These are phyloP conservation scores for Enoplolaimus lenunculus DNA, from an alignment of 2,888 invertebrate genomes.

Conservation along the genomic window DNA sequence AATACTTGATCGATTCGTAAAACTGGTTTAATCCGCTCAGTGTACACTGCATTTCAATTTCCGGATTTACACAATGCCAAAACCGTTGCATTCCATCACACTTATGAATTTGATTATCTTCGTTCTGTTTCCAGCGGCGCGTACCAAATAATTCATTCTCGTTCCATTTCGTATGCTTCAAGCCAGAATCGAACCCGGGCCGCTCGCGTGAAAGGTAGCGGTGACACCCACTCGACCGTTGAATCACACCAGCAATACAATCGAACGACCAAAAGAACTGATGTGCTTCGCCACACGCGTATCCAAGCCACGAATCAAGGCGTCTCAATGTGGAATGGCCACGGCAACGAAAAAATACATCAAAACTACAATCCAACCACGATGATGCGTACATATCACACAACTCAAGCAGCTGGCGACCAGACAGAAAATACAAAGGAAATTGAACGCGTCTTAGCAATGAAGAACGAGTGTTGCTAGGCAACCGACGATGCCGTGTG, in stretches of 20 bases:
- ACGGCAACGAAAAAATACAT: constrained; percentile 5
- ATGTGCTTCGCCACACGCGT: constrained; percentile 6
- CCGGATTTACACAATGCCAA: constrained; percentile 8
- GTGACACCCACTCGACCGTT: not conserved
- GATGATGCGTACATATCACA: constrained; percentile 5
- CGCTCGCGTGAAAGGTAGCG: not conserved
- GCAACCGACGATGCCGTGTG: too few relatives aligned
- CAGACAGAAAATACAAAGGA: not conserved
- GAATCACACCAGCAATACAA: not conserved
- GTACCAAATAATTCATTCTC: not conserved
- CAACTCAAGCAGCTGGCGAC: not conserved
- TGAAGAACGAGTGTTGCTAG: too few relatives aligned
- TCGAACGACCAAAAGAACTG: constrained; percentile 3
- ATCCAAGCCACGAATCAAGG: not conserved
- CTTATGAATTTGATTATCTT: not conserved
- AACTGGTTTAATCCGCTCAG: not conserved
- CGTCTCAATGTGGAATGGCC: not conserved
- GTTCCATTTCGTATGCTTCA: not conserved
- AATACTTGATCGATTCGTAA: not conserved
- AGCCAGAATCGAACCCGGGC: not conserved
- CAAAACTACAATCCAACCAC: not conserved
- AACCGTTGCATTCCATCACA: constrained; percentile 10
- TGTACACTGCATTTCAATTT: not conserved
- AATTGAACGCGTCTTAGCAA: not conserved
- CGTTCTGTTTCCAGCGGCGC: not conserved